Conservation (phyloP, 1,140 invertebrate species). For the Steinernema feltiae region DNA sequence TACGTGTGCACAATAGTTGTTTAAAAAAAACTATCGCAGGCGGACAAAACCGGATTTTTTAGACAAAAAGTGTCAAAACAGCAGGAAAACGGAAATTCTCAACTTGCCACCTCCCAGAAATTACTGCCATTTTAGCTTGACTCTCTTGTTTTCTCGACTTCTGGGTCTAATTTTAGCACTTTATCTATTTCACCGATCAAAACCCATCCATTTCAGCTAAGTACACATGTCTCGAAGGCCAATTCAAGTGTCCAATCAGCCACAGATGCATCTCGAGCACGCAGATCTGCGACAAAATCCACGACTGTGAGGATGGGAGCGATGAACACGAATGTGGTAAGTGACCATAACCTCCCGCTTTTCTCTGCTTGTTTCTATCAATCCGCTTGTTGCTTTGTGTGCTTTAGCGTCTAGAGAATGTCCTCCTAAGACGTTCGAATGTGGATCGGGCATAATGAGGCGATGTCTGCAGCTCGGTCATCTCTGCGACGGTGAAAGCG, state of each 20-base stretch:
- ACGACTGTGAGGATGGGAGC: conserved; percentile 78
- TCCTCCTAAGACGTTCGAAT: conserved; percentile 22
- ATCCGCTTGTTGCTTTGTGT: not conserved
- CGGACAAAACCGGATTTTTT: too few relatives aligned
- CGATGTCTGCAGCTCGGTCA: not conserved
- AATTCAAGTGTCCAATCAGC: conserved; percentile 25
- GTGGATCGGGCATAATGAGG: not conserved
- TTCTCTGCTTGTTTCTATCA: conserved; percentile 8
- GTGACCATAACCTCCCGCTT: conserved; percentile 12
- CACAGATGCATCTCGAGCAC: conserved; percentile 23
- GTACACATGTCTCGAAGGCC: conserved; percentile 19
- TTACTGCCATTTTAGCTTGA: too few relatives aligned
- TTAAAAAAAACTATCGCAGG: too few relatives aligned
- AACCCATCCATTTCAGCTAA: not conserved
- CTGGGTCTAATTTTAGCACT: too few relatives aligned
- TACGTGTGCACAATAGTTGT: too few relatives aligned
- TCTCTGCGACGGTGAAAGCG: not conserved
- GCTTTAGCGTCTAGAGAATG: conserved; percentile 4
- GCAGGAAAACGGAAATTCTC: too few relatives aligned
- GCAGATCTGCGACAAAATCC: conserved; percentile 82
- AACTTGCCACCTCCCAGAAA: too few relatives aligned
- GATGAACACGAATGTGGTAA: conserved; percentile 63
- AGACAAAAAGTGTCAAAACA: too few relatives aligned
- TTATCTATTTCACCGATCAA: too few relatives aligned
- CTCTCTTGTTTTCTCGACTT: too few relatives aligned